A percentile compares a stretch with the other conserved stretches of the same genome.
These are phyloP conservation scores for Sebastes baramenuke DNA, from an alignment of 2,797 vertebrate species.

Conservation along the genomic window DNA sequence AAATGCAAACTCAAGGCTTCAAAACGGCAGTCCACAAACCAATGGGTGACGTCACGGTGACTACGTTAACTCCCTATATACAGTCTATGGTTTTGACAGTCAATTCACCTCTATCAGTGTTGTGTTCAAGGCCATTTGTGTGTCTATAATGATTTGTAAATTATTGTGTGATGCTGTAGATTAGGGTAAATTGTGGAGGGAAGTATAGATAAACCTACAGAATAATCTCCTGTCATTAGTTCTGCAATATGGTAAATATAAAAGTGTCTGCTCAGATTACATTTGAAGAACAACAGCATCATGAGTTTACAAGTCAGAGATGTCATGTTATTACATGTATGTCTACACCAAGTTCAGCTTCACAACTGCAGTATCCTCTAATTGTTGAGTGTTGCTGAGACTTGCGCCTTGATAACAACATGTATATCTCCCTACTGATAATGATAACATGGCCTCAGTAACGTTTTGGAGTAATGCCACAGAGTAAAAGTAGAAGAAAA, in stretches of 20 bases:
- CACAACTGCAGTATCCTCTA: not conserved
- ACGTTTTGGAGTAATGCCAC: not conserved
- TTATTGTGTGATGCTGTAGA: not conserved
- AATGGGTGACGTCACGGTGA: too few species aligned
- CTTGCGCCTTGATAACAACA: not conserved
- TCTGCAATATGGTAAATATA: not conserved
- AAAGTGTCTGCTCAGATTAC: not conserved
- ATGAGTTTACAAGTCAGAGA: not conserved
- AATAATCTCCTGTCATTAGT: too few species aligned
- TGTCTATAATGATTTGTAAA: not conserved
- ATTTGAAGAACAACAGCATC: not conserved
- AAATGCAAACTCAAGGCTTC: too few species aligned
- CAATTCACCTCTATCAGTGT: not conserved
- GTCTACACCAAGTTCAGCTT: not conserved
- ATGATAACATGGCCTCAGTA: not conserved
- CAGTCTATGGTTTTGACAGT: not conserved
- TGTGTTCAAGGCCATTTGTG: not conserved
- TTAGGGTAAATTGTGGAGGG: too few species aligned
- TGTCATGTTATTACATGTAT: not conserved
- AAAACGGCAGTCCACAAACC: too few species aligned
- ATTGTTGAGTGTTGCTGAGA: not conserved
- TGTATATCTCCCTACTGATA: not conserved
- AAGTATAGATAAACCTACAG: too few species aligned
- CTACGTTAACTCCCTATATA: too few species aligned
- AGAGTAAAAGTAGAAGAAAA: not conserved